Evolutionary conservation across 2,113 vertebrate genomes (phyloP), one percentile per base, ranked within the genome.

Genomic region (Tor tambroides): DNA sequence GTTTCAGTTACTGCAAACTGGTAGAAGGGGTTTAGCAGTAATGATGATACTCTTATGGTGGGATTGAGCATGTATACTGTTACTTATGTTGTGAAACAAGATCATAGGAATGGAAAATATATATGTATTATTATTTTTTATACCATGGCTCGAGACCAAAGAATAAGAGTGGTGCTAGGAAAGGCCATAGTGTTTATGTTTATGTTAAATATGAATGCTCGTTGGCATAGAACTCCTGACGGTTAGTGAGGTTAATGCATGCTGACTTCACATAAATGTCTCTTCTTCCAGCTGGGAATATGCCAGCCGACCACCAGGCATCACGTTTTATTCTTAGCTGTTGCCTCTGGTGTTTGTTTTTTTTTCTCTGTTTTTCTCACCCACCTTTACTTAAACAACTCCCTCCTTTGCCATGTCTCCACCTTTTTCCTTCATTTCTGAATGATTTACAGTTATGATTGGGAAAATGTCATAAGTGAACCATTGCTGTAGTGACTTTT

Each of bases 261-360:
- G 23, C 84, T 88, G 59, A 85, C 77, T 80, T 85, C 38, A 88
- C 74, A 80, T 85, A 88, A 88, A 89, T 80, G 75, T 74, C 46
- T 89, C 54, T 72, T 86, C 46, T 84, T 88, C 43, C 89, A 90
- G 81, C 71, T 59, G 81, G 77, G 87, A 87, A 85, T 71, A 82
- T 88, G 76, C 59, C 85, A 85, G 41, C 81, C 81, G 11, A 54
- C 81, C 28, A 12, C 28, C 69, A 88, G 69, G 77, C 76, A 87
- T 35, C 32, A 54, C 61, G 72, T 77, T 80, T 88, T 87, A 88
- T 88, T 88, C 89, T 90, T 86, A 86, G 87, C 76, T 72, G 85
- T 35, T 72, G 81, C 89, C 87, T 82, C 89, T 88, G 77, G 85
- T 88, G 23, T 78, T 49, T 89, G 38, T 56, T 56, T 10, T 43